Evolutionary conservation across 2,113 vertebrate species (phyloP).

Genomic region (Paralichthys olivaceus): DNA sequence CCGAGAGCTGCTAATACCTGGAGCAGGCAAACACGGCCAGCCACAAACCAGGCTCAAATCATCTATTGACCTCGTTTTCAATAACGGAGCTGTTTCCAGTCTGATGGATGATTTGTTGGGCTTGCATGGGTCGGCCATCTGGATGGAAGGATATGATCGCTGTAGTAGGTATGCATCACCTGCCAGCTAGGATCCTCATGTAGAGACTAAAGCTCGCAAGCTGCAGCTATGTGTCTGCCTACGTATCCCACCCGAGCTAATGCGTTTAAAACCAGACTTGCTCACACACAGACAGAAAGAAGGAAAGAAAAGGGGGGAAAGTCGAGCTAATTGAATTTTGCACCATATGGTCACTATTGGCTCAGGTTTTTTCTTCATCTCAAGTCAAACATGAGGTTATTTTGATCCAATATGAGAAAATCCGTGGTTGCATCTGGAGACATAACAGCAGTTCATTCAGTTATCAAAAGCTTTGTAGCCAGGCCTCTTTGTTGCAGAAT

Average conservation of each 20-base stretch:
- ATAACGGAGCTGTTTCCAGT: slow-evolving; percentile 83
- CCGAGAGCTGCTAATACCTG: slow-evolving; percentile 81
- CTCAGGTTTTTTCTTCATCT: slow-evolving; percentile 55
- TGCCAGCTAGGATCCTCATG: slow-evolving; percentile 60
- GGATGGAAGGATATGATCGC: slow-evolving; percentile 74
- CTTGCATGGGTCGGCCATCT: slow-evolving; percentile 82
- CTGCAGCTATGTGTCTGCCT: slow-evolving; percentile 30
- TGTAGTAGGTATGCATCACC: slow-evolving; percentile 73
- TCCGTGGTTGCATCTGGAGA: slow-evolving; percentile 71
- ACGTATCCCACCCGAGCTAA: slow-evolving; percentile 16
- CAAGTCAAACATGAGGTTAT: slow-evolving; percentile 74
- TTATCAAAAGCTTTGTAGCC: slow-evolving; percentile 76
- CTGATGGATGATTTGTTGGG: slow-evolving; percentile 83
- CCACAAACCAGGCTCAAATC: slow-evolving; percentile 80
- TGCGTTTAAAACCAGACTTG: slow-evolving; percentile 49
- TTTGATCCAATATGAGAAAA: slow-evolving; percentile 72
- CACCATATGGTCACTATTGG: slow-evolving; percentile 70
- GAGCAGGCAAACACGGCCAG: slow-evolving; percentile 72
- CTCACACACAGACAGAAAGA: slow-evolving; percentile 6
- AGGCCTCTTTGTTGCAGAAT: slow-evolving; percentile 81
- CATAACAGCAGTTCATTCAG: slow-evolving; percentile 78
- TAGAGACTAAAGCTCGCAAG: slow-evolving; percentile 27
- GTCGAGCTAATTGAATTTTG: slow-evolving; percentile 60
- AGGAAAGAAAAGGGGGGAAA: slow-evolving; percentile 9
- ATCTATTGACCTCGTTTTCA: slow-evolving; percentile 91